Percentiles rank a stretch among this genome's conserved stretches.
These are phyloP conservation scores for Palythoa caribaeorum DNA, from an alignment of 92 coral and sea anemone species.

Conservation along the genomic window DNA sequence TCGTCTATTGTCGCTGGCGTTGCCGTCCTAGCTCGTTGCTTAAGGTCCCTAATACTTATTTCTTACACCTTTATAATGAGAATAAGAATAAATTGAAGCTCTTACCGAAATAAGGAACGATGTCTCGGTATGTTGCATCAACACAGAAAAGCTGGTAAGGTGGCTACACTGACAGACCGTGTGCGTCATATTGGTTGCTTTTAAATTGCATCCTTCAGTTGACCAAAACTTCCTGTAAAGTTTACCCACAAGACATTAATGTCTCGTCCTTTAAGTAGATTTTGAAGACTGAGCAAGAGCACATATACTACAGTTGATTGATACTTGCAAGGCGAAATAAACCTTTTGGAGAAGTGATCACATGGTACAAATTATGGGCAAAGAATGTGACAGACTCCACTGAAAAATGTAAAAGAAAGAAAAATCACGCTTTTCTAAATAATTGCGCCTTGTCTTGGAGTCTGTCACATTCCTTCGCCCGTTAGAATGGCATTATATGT, in stretches of 20 bases:
- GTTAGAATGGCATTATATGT: no score
- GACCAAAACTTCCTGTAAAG: conserved; percentile 79
- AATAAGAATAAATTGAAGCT: not conserved
- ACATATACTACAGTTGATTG: not conserved
- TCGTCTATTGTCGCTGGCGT: no score
- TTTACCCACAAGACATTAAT: not conserved
- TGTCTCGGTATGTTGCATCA: conserved; percentile 79
- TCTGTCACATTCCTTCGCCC: no score
- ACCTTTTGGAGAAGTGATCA: no score
- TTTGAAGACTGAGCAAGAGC: not conserved
- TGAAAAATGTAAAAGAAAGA: no score
- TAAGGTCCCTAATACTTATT: no score
- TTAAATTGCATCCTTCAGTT: conserved; percentile 76
- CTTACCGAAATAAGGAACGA: conserved; percentile 59
- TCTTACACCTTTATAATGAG: no score
- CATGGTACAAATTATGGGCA: no score
- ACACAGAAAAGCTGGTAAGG: conserved; percentile 92
- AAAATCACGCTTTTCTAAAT: no score
- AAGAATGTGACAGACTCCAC: no score
- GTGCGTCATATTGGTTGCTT: conserved; percentile 56
- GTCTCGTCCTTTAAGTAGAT: not conserved
- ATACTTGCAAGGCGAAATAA: not conserved
- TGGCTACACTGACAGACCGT: conserved; percentile 92
- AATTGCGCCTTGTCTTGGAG: no score
- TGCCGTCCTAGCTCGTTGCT: no score